Evolutionary conservation across 2,113 vertebrate genomes (phyloP).

Genomic region (Gadus macrocephalus): DNA sequence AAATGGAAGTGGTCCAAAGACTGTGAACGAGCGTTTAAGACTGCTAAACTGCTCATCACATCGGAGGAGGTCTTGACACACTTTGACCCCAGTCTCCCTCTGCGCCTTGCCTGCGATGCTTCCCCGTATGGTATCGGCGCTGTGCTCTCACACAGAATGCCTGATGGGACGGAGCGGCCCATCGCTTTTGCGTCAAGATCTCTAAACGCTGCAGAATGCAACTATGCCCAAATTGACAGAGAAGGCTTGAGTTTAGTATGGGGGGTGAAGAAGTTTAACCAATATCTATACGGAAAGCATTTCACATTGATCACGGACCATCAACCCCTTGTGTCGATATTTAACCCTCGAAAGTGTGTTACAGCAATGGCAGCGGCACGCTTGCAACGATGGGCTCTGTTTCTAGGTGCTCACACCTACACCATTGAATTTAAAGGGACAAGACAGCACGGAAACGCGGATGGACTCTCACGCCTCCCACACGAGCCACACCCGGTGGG

Average conservation of each 20-base stretch:
- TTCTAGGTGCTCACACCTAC: slow-evolving; percentile 17
- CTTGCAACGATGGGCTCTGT: slow-evolving; percentile 1
- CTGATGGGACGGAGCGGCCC: slow-evolving; percentile 66
- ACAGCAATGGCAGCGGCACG: slow-evolving; percentile 37
- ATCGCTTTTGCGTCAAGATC: slow-evolving; percentile 51
- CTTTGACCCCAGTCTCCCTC: slow-evolving; percentile 63
- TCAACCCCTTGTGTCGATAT: slow-evolving; percentile 29
- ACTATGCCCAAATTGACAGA: slow-evolving; percentile 39
- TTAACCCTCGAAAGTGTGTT: slow-evolving; percentile 30
- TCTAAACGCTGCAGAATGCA: slow-evolving; percentile 45
- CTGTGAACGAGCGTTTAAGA: slow-evolving; percentile 62
- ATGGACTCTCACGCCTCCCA: slow-evolving; percentile 40
- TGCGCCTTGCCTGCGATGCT: slow-evolving; percentile 66
- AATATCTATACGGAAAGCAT: too few species aligned
- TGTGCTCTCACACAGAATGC: slow-evolving; percentile 58
- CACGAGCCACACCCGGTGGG: slow-evolving; percentile 8
- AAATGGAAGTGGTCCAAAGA: slow-evolving; percentile 59
- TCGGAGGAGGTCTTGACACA: slow-evolving; percentile 61
- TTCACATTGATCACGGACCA: slow-evolving; percentile 38
- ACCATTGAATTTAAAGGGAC: slow-evolving; percentile 42
- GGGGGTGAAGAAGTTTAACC: too few species aligned
- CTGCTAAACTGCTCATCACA: slow-evolving; percentile 60
- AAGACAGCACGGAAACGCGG: slow-evolving; percentile 24
- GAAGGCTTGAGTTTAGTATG: slow-evolving; percentile 35
- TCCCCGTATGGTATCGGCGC: slow-evolving; percentile 60